These are phyloP conservation scores for Cinclus cinclus DNA, from an alignment of 2,113 vertebrate genomes.

Conservation along the genomic window DNA sequence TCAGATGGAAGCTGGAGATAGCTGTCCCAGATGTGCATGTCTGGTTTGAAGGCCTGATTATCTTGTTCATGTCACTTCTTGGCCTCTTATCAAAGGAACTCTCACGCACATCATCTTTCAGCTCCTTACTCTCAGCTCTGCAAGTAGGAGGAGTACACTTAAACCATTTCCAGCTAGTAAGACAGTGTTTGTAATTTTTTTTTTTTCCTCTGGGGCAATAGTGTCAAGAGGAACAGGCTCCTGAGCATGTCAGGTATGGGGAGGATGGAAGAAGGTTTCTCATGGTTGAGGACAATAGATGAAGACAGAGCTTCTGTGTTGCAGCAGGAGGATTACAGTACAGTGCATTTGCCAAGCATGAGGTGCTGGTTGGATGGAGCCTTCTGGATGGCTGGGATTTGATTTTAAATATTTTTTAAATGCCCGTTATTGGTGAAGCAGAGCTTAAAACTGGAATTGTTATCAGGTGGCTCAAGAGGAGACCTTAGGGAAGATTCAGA, in stretches of 20 bases:
- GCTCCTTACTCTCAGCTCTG: background rate
- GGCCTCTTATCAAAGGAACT: conserved; percentile 48
- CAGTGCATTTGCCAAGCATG: rapidly evolving
- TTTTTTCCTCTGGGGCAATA: background rate
- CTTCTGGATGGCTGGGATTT: background rate
- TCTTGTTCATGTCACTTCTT: conserved; percentile 51
- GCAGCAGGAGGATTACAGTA: background rate
- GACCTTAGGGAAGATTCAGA: background rate
- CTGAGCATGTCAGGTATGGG: background rate
- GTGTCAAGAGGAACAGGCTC: background rate
- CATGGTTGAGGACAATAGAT: background rate
- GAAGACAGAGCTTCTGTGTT: background rate
- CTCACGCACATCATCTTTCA: background rate
- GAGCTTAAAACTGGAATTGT: background rate
- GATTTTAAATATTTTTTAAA: background rate
- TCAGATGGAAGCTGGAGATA: conserved; percentile 33
- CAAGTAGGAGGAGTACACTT: background rate
- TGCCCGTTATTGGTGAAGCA: background rate
- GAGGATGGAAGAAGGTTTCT: background rate
- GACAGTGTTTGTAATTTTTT: background rate
- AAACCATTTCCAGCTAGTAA: background rate
- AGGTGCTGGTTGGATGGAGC: rapidly evolving
- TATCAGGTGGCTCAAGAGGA: background rate
- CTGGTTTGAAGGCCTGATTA: conserved; percentile 38
- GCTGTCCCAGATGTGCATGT: background rate